phyloP scores from a whole-genome alignment of 2,113 vertebrate species.

The Odontophorus gujanensis region DNA sequence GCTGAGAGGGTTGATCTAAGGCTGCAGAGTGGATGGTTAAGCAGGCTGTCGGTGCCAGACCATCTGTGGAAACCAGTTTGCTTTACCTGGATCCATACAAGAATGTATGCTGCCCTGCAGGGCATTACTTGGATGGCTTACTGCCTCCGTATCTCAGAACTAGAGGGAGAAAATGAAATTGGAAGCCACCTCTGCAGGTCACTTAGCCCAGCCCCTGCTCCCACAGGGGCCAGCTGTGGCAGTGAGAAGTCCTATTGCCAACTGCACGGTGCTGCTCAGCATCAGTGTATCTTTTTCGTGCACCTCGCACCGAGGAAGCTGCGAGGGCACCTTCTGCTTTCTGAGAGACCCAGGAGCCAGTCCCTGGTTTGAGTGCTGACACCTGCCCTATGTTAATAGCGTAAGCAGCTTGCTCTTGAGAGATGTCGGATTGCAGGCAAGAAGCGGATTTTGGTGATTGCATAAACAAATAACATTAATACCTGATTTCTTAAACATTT shows the following conservation, averaged over 20 bases:
- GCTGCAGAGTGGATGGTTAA: neutral
- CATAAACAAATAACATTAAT: neutral
- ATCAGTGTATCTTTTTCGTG: no score
- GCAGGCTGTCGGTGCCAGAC: neutral
- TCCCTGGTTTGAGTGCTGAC: no score
- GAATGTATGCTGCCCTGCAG: neutral
- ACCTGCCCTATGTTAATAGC: no score
- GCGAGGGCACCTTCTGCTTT: neutral
- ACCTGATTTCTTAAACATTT: neutral
- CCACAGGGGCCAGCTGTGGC: neutral
- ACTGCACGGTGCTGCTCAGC: neutral
- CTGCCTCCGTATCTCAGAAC: neutral
- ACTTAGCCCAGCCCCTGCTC: neutral
- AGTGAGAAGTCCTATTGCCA: neutral
- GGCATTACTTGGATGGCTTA: neutral
- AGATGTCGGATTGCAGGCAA: neutral
- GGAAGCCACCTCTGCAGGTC: neutral
- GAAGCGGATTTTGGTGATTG: neutral
- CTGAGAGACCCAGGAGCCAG: neutral
- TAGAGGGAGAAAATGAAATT: accelerated
- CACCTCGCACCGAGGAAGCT: no score
- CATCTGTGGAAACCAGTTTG: neutral
- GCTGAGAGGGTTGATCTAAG: neutral
- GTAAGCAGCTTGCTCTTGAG: no score
- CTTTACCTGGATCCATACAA: neutral